Evolutionary conservation across 2,113 vertebrate species (phyloP), one percentile per base, ranked within the genome.

Genomic region (Micromys minutus): DNA sequence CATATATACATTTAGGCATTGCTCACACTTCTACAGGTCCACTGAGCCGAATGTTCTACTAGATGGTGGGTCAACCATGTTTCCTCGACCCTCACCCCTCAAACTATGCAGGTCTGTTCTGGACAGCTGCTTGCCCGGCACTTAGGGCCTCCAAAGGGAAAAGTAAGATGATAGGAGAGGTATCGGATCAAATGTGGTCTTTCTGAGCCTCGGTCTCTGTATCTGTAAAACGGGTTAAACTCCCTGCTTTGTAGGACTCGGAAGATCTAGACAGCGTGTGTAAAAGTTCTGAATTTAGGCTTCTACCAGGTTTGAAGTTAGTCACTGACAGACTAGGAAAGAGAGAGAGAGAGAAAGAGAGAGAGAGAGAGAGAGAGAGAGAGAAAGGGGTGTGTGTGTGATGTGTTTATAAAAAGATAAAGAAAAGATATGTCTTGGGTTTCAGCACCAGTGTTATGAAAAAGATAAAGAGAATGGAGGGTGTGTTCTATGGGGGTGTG

Each of bases 191-290:
- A 39, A 3, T 59, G 7, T 59, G 21, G 39, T n/a, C 22, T 57
- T n/a, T 75, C 65, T 87, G 47, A 67, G 77, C 83, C 81, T 91
- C 45, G 55, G 81, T 76, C 75, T 93, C 72, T 89, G 76, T 61
- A 24, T 76, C n/a, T 91, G 21, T 72, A 71, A 52, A 76, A 52
- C 45, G 17, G 57, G 74, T n/a, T 65, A 72, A 67, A 4, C 21
- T 45, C 52, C 19, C 9, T 45, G 22, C 47, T 21, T 74, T 2
- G 7, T 11, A 63, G 55, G 57, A 88, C 29, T 65, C 29, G 3
- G 36, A 36, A 87, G 21, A 87, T 65, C 52, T 61, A 79, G 52
- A 36, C 3, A 94, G 26, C 39, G 8, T 59, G 47, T 4, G 22
- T 39, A 22, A 83, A 81, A 63, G 74, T 87, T 19, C 9, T 87